phyloP scores from a whole-genome alignment of 1,140 invertebrate species.

The Chrysopa pallens region DNA sequence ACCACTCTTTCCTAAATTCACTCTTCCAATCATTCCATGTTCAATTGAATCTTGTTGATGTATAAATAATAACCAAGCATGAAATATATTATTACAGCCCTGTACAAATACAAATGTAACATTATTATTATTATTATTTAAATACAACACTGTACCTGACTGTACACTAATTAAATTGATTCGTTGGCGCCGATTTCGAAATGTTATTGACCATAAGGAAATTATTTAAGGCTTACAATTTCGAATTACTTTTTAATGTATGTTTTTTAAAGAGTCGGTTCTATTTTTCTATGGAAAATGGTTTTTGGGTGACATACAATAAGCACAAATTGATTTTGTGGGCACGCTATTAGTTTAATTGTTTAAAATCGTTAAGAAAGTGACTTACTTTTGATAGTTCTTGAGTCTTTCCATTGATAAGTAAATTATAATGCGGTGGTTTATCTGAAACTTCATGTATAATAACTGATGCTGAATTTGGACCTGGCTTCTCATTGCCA shows the following conservation, averaged over 20 bases:
- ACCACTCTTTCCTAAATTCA: constrained; percentile 60
- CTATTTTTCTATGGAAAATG: no score
- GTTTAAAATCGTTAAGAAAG: no score
- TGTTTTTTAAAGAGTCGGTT: no score
- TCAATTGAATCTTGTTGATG: constrained; percentile 55
- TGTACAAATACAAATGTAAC: constrained; percentile 23
- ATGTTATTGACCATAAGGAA: not conserved
- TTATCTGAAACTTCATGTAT: constrained; percentile 35
- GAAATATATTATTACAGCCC: constrained; percentile 70
- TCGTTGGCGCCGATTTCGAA: no score
- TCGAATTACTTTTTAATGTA: no score
- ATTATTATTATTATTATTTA: constrained; percentile 3
- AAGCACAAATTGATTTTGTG: no score
- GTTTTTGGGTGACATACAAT: no score
- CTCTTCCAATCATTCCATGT: constrained; percentile 56
- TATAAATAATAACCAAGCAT: constrained; percentile 59
- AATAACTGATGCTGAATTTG: constrained; percentile 23
- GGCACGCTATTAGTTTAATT: no score
- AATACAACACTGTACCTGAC: constrained; percentile 4
- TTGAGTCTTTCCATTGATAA: constrained; percentile 37
- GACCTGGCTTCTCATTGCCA: constrained; percentile 31
- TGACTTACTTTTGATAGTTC: constrained; percentile 51
- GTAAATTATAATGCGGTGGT: constrained; percentile 55
- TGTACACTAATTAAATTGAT: no score
- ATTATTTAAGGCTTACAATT: not conserved